These are phyloP conservation scores for Nesogale talazaci DNA, from an alignment of 2,113 vertebrate species.

Conservation along the genomic window DNA sequence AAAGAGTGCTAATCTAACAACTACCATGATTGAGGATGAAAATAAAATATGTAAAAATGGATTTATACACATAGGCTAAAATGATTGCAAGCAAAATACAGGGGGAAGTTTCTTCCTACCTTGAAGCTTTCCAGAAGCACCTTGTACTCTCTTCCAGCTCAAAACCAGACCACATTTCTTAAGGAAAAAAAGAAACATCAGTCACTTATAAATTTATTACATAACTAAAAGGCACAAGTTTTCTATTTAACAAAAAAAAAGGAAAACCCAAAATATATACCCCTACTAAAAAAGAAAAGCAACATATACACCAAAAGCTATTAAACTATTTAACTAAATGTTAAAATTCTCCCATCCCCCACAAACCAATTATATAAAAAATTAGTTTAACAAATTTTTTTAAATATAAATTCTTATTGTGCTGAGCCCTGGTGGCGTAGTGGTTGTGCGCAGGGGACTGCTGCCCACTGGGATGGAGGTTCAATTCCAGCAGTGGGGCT, in stretches of 20 bases:
- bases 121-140: constrained; percentile 99
- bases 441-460: no score
- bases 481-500: no score
- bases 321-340: not conserved
- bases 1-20: not conserved
- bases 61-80: constrained; percentile 11
- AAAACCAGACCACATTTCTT: constrained; percentile 99
- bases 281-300: not conserved
- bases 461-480: no score
- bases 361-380: not conserved
- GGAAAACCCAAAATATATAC: no score
- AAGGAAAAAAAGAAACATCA: constrained; percentile 69
- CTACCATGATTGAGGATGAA: not conserved
- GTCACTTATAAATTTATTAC: constrained; percentile 43
- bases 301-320: no score
- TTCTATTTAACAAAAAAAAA: no score
- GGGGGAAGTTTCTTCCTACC: constrained; percentile 86
- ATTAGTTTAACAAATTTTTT: no score
- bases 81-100: not conserved
- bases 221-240: not conserved
- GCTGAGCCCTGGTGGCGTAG: no score
- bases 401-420: no score
- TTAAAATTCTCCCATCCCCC: not conserved
- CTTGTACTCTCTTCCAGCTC: constrained; percentile 99
- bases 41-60: not conserved